A percentile compares a stretch with the other conserved stretches of the same genome.
Conservation (phyloP, 2,113 vertebrate genomes). For the Ailurus styani region DNA sequence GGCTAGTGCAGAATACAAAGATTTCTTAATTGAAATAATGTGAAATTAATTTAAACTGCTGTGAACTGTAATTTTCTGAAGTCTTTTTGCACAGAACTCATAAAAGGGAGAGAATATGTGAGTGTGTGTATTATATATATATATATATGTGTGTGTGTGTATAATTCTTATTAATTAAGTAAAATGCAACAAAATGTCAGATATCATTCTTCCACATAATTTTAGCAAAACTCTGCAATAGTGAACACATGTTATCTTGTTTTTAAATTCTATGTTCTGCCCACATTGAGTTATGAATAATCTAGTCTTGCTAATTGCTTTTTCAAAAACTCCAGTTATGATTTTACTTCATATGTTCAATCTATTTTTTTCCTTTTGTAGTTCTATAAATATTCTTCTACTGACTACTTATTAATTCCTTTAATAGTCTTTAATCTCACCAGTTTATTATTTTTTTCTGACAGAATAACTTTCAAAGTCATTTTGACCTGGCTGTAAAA, state of each 20-base stretch:
- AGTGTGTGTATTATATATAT: neutral
- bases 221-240: neutral
- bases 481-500: constrained; percentile 4
- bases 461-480: constrained; percentile 6
- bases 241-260: neutral
- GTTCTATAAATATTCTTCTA: constrained; percentile 32
- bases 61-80: constrained; percentile 30
- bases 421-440: constrained; percentile 19
- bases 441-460: constrained; percentile 39
- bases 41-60: neutral
- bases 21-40: neutral
- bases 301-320: neutral
- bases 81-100: neutral
- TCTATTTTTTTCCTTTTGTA: constrained; percentile 9
- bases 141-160: no score
- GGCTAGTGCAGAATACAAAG: neutral
- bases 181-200: neutral
- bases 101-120: neutral
- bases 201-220: neutral
- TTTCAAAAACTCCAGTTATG: neutral
- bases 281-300: neutral
- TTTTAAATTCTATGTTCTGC: constrained; percentile 40
- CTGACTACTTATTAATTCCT: constrained; percentile 40
- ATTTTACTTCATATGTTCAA: constrained; percentile 4
- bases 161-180: neutral